Base-by-base conservation (phyloP, 2,113 vertebrate species). In the Cryptomyrus ogoouensis region DNA sequence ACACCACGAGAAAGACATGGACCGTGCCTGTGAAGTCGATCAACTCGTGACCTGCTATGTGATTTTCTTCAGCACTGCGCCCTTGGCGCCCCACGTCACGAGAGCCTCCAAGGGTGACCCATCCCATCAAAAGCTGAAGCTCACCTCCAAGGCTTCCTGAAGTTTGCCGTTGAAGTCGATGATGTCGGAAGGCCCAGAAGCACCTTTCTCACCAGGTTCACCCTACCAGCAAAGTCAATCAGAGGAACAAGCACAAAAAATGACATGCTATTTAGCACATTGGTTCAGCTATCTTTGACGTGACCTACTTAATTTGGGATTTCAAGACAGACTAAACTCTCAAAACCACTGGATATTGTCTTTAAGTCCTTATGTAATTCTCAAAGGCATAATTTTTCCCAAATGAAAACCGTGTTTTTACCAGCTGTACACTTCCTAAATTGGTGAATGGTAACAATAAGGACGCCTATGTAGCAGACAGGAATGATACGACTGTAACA, bases 131-230 rank as follows among this genome's bases (percentile, higher is more conserved):
- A 19, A 7, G 19, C 83, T 84, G 90, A 44, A 24, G 47, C 91
- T 95, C 86, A 98, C 98, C 97, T 97, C 97, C 83, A 99, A 96
- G 0, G 98, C 97, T 13, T 98, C 97, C 90, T 97, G 94, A 91
- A 99, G 97, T 87, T 97, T 96, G 90, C 97, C 97, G 0, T 97
- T 98, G 0, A 98, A 99, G 94, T 98, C 97, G 0, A 98, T 96
- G 89, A 98, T 95, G 0, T 98, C 97, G 0, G 97, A 97, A 90
- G 97, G 96, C 24, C 97, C 97, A 10, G 95, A 93, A 0, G 95
- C 93, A 0, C 98, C 98, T 91, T 95, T 97, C 91, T 97, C 97
- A 47, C 98, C 97, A 24, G 97, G 94, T 91, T 95, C 95, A 84
- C 97, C 98, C 98, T 99, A 94, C 83, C 52, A 83, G 35, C 24